Evolutionary conservation across 2,797 vertebrate genomes (phyloP).

Genomic region (Okamejei kenojei): DNA sequence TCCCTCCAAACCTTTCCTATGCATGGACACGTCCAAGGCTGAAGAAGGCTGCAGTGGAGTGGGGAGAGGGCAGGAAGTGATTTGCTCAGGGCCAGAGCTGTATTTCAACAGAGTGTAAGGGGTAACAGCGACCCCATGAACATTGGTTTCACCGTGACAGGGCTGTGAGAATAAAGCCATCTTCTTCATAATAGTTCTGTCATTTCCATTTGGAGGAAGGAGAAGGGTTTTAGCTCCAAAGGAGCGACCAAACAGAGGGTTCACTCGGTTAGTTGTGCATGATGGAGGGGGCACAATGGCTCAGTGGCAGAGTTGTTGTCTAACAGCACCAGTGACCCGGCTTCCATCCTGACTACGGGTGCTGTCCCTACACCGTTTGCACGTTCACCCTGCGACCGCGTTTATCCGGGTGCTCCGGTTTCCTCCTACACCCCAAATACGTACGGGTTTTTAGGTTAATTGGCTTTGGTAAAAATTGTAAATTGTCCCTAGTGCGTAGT

Average conservation of each 20-base stretch:
- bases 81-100: background rate
- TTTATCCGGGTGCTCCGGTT: too few species aligned
- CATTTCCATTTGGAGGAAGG: background rate
- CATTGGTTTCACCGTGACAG: background rate
- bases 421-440: too few species aligned
- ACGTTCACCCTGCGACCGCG: too few species aligned
- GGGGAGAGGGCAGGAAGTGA: background rate
- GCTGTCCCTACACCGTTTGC: too few species aligned
- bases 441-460: too few species aligned
- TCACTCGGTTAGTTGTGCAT: background rate
- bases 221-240: background rate
- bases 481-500: too few species aligned
- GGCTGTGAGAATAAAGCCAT: background rate
- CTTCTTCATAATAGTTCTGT: background rate
- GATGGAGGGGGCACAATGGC: background rate
- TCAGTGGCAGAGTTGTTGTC: too few species aligned
- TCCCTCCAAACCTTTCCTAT: too few species aligned
- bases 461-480: too few species aligned
- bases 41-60: background rate
- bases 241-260: background rate
- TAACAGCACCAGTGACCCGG: too few species aligned
- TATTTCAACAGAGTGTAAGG: background rate
- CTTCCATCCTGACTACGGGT: too few species aligned
- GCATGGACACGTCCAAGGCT: too few species aligned
- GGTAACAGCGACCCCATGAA: background rate